Percentiles rank a stretch among this genome's conserved stretches.
phyloP scores from a whole-genome alignment of 2,797 vertebrate genomes.

The Sebastes hubbsi region DNA sequence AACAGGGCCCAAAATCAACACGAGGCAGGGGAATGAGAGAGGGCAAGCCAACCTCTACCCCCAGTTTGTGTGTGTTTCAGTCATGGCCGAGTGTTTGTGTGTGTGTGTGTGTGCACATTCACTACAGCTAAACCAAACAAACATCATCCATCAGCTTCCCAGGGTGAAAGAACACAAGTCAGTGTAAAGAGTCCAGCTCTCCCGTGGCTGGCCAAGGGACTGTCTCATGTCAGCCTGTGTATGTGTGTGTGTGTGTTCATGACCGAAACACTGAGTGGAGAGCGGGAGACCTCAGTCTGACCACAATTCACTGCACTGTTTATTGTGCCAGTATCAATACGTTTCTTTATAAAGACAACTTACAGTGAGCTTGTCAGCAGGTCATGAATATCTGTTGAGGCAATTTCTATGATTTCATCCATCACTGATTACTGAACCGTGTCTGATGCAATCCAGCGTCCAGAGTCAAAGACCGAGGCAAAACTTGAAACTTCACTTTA shows the following conservation, averaged over 20 bases:
- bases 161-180: constrained; percentile 74
- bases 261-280: constrained; percentile 23
- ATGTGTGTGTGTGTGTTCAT: constrained; percentile 16
- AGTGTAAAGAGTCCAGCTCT: constrained; percentile 68
- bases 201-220: constrained; percentile 43
- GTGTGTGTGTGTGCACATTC: constrained; percentile 42
- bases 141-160: constrained; percentile 79
- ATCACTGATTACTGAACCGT: constrained; percentile 46
- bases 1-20: constrained; percentile 77
- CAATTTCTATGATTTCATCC: constrained; percentile 62
- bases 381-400: constrained; percentile 34
- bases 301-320: constrained; percentile 51
- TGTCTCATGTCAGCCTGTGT: constrained; percentile 43
- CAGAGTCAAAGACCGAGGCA: constrained; percentile 42
- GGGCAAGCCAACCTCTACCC: constrained; percentile 61
- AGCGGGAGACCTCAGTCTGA: constrained; percentile 40
- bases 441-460: constrained; percentile 54
- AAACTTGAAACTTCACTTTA: constrained; percentile 44
- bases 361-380: constrained; percentile 48
- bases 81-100: constrained; percentile 27
- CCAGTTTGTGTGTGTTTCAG: constrained; percentile 57
- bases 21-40: constrained; percentile 54
- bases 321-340: constrained; percentile 58
- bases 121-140: constrained; percentile 76
- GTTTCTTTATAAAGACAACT: constrained; percentile 45